Conservation (phyloP, 2,888 invertebrate species). For the Embidobia sp. region DNA sequence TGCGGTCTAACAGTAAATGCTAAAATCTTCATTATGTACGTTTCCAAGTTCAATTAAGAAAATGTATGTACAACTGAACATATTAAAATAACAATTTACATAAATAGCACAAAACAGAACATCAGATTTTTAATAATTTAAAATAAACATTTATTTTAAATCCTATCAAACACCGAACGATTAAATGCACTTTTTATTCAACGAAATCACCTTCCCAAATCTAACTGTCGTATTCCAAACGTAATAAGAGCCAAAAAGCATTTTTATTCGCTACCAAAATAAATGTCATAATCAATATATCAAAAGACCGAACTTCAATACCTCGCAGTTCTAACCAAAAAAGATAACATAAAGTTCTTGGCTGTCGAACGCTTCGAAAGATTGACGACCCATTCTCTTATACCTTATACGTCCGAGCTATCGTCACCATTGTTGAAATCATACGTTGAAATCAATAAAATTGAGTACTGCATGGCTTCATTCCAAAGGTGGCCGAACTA, state of each 20-base stretch:
- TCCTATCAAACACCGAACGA: too few relatives aligned
- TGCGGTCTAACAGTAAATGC: too few relatives aligned
- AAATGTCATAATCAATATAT: constrained; percentile 25
- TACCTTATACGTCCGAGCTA: constrained; percentile 45
- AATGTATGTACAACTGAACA: too few relatives aligned
- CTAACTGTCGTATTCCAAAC: too few relatives aligned
- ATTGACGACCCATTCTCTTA: constrained; percentile 50
- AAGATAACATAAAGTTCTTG: constrained; percentile 43
- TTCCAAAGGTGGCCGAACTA: constrained; percentile 74
- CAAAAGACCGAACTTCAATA: constrained; percentile 10
- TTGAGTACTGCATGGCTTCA: constrained; percentile 74
- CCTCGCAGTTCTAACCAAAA: constrained; percentile 17
- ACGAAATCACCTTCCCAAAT: background rate
- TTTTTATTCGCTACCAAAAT: constrained; percentile 9
- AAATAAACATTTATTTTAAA: too few relatives aligned
- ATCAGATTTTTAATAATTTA: too few relatives aligned
- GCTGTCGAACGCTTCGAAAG: constrained; percentile 56
- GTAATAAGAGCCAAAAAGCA: background rate
- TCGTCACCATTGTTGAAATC: constrained; percentile 64
- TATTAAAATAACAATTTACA: too few relatives aligned
- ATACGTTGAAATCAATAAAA: constrained; percentile 72
- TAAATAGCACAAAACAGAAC: too few relatives aligned
- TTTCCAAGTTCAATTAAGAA: too few relatives aligned
- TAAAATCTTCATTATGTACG: too few relatives aligned
- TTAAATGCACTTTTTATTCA: too few relatives aligned